Conservation (phyloP, 2,113 vertebrate species). For the Cardinalis cardinalis region DNA sequence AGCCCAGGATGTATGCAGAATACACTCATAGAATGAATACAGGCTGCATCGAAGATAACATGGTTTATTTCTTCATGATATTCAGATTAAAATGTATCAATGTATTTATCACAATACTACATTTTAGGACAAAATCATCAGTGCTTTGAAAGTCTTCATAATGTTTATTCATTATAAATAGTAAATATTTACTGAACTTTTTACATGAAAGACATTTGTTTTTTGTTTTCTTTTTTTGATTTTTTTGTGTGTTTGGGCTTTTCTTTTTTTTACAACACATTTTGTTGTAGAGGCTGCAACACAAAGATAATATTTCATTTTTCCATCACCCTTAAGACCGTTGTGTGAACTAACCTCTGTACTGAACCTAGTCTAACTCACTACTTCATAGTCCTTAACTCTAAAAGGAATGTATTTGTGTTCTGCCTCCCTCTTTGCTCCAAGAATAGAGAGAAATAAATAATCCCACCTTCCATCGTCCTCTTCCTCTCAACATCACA, state of each 20-base stretch:
- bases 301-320: constrained; percentile 69
- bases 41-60: constrained; percentile 29
- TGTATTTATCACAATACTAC: constrained; percentile 55
- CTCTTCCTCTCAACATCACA: constrained; percentile 66
- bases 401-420: constrained; percentile 81
- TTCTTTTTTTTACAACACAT: constrained; percentile 76
- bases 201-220: constrained; percentile 84
- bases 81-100: constrained; percentile 50
- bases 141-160: constrained; percentile 74
- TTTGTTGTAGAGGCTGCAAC: constrained; percentile 77
- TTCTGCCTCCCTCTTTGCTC: constrained; percentile 73
- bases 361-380: constrained; percentile 69
- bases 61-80: constrained; percentile 61
- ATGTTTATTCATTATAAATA: constrained; percentile 97
- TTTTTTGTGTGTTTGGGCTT: background rate
- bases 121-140: constrained; percentile 63
- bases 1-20: background rate
- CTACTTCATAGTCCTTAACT: constrained; percentile 69
- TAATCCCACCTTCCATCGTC: constrained; percentile 76
- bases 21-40: background rate
- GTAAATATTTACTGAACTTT: constrained; percentile 91
- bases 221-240: constrained; percentile 41
- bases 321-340: constrained; percentile 76
- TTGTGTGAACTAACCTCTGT: constrained; percentile 70
- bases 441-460: constrained; percentile 83